Evolutionary conservation across 2,113 vertebrate species (phyloP).

Genomic region (Ploceus nigricollis): DNA sequence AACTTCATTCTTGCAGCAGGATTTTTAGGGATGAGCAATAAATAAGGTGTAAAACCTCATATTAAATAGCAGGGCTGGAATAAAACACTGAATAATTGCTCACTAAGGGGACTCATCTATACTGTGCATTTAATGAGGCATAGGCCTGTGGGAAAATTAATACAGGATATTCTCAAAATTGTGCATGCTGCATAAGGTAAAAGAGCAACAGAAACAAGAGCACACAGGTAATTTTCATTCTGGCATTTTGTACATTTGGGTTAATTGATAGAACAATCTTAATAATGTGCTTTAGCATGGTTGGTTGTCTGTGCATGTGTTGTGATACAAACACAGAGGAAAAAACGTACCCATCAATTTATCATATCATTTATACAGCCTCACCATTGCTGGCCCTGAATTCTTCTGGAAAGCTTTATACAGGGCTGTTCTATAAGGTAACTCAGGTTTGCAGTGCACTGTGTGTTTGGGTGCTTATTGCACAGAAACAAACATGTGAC

Average conservation of each 20-base stretch:
- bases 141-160: background rate
- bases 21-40: background rate
- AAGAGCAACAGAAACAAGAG: background rate
- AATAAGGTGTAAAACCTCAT: background rate
- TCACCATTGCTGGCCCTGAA: background rate
- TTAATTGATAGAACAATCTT: background rate
- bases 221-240: background rate
- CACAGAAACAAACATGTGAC: background rate
- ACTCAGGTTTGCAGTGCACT: constrained; percentile 53
- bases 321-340: background rate
- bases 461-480: background rate
- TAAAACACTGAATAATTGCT: background rate
- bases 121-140: background rate
- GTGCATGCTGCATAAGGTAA: background rate
- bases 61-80: background rate
- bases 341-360: background rate
- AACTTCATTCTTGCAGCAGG: background rate
- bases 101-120: background rate
- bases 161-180: background rate
- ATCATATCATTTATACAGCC: background rate
- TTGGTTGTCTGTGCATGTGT: background rate
- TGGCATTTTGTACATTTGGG: background rate
- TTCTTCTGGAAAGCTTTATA: constrained; percentile 52
- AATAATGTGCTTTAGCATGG: background rate
- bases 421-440: background rate